Conservation (phyloP, 2,888 invertebrate species). For the Crioceris asparagi region DNA sequence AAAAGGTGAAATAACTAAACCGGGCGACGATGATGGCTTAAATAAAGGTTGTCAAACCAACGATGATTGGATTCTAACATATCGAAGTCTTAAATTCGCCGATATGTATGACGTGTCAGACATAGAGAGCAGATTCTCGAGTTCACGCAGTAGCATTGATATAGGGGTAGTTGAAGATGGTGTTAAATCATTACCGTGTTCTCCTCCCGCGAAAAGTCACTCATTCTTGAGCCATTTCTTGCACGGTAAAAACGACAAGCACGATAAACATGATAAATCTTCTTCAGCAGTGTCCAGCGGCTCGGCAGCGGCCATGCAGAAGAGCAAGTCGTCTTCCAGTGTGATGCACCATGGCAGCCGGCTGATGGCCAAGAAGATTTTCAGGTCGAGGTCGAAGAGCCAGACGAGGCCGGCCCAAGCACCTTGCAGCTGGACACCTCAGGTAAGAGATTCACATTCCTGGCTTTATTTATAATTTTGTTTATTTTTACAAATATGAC, state of each 20-base stretch:
- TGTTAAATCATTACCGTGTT: conserved; percentile 34
- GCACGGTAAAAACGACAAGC: conserved; percentile 42
- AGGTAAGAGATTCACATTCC: too few relatives aligned
- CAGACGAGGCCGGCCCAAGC: conserved; percentile 53
- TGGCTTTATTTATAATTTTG: too few relatives aligned
- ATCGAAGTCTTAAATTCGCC: conserved; percentile 42
- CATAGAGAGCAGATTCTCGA: conserved; percentile 39
- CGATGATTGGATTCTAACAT: conserved; percentile 59
- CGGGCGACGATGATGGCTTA: conserved; percentile 67
- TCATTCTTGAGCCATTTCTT: conserved; percentile 53
- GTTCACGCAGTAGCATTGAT: conserved; percentile 44
- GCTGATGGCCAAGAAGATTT: conserved; percentile 75
- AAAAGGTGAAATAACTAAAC: conserved; percentile 61
- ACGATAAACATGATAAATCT: conserved; percentile 25
- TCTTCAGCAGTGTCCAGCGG: conserved; percentile 31
- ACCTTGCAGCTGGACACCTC: conserved; percentile 68
- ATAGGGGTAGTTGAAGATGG: conserved; percentile 38
- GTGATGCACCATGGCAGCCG: conserved; percentile 62
- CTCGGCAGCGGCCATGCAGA: conserved; percentile 65
- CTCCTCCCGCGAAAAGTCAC: conserved; percentile 43
- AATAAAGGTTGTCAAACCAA: conserved; percentile 69
- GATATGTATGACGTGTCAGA: conserved; percentile 34
- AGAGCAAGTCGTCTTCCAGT: conserved; percentile 80
- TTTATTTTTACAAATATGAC: too few relatives aligned
- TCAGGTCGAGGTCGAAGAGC: conserved; percentile 75